phyloP scores from a whole-genome alignment of 2,113 vertebrate species.

The Cercopithecus mona region DNA sequence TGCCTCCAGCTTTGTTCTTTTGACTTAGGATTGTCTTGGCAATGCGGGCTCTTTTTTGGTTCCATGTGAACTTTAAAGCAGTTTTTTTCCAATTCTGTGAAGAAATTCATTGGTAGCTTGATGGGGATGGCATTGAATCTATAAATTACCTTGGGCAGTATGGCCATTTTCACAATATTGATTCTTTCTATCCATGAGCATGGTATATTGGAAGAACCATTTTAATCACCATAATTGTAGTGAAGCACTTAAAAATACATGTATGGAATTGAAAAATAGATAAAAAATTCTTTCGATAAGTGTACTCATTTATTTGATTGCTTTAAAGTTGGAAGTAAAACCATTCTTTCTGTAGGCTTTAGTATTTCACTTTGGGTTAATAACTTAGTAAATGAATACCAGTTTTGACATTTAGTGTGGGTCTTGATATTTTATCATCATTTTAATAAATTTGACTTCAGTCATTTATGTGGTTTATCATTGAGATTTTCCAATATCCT shows the following conservation, averaged over 20 bases:
- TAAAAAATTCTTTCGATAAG: conserved; percentile 3
- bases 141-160: too few species aligned
- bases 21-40: too few species aligned
- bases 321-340: conserved; percentile 24
- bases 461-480: neutral
- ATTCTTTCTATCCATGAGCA: too few species aligned
- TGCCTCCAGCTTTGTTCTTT: too few species aligned
- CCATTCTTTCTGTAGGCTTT: neutral
- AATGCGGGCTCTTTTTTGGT: too few species aligned
- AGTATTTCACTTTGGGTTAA: conserved; percentile 30
- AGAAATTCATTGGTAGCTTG: too few species aligned
- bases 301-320: conserved; percentile 26
- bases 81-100: too few species aligned
- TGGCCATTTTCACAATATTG: too few species aligned
- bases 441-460: conserved; percentile 51
- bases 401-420: conserved; percentile 19
- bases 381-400: neutral
- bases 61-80: too few species aligned
- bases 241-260: conserved; percentile 38
- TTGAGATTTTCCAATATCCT: neutral
- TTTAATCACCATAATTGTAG: conserved; percentile 64
- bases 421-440: conserved; percentile 14
- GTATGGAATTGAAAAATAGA: conserved; percentile 27
- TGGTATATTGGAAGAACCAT: neutral
- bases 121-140: too few species aligned